Evolutionary conservation across 2,113 vertebrate genomes (phyloP).

Genomic region (Carassius gibelio): DNA sequence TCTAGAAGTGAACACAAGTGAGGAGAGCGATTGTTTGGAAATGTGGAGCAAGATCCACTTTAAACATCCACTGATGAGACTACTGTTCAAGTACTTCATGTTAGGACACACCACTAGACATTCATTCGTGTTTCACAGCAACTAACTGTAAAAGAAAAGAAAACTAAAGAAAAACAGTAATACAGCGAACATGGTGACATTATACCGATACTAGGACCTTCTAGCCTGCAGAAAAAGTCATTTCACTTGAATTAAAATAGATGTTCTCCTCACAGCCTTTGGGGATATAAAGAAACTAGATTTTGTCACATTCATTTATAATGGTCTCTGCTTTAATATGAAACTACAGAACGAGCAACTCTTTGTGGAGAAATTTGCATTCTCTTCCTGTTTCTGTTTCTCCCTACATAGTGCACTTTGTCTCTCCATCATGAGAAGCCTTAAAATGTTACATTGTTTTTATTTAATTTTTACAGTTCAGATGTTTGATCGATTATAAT

Average conservation of each 20-base stretch:
- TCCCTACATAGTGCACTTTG: conserved; percentile 73
- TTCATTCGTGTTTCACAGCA: conserved; percentile 1
- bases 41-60: not conserved
- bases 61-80: not conserved
- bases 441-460: conserved; percentile 66
- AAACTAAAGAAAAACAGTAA: not conserved
- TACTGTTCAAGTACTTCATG: conserved; percentile 36
- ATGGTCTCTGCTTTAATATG: not conserved
- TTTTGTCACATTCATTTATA: conserved; percentile 9
- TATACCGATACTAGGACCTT: conserved; percentile 9
- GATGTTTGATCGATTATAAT: conserved; percentile 1
- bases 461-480: not conserved
- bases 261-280: conserved; percentile 1
- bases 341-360: conserved; percentile 6
- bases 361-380: not conserved
- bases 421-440: conserved; percentile 76
- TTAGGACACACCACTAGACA: conserved; percentile 53
- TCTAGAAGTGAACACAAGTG: conserved; percentile 23
- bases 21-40: not conserved
- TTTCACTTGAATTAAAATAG: conserved; percentile 15
- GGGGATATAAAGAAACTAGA: not conserved
- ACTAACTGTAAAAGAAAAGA: conserved; percentile 9
- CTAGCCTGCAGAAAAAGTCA: conserved; percentile 5
- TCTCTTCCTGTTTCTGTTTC: conserved; percentile 54
- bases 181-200: conserved; percentile 20